Base-by-base conservation (phyloP, 2,888 invertebrate species). In the Ethmia dodecea region DNA sequence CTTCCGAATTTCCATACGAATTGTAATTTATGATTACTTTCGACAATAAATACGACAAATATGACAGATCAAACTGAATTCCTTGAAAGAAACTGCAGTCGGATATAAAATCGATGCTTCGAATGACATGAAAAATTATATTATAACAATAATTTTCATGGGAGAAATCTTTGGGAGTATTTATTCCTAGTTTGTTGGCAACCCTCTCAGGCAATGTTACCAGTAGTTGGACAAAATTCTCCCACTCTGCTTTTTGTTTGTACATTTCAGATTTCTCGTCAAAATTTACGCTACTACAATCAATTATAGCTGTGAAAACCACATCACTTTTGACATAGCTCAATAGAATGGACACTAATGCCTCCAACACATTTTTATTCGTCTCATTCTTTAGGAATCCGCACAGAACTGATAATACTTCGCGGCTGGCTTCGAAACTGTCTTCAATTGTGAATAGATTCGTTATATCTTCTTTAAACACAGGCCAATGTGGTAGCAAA, bases 151-250 rank as follows among this genome's bases (percentile, higher is more conserved):
- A 94, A 13, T 77, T 79, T 10, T 87, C 76, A 0, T 88, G 77
- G 0, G 86, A 70, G 56, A 92, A 93, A 11, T 87, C 76, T 38
- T 86, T 78, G 0, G 90, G 88, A 3, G 89, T 76, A 16, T 88
- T 74, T 1, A 74, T 77, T 41, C 89, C 73, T 15, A 91, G 49
- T 49, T 86, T 87, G 58, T 95, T 95, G 5, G 93, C 92, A 26
- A 94, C 75, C 45, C 91, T 79, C 51, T 86, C 90, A 0, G 95
- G 94, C 32, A 95, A 52, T 1, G 92, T 91, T 5, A 90, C 73
- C 33, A 94, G 52, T 29, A 89, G 52, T 55, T 92, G 92, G 0
- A 92, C 79, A 13, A 87, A 88, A 20, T 76, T 79, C 39, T 87
- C 80, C 86, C 89, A 89, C 2, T 78, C 69, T 0, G 46, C 42